Conservation (phyloP, 2,113 vertebrate species). For the Eulemur rufifrons region DNA sequence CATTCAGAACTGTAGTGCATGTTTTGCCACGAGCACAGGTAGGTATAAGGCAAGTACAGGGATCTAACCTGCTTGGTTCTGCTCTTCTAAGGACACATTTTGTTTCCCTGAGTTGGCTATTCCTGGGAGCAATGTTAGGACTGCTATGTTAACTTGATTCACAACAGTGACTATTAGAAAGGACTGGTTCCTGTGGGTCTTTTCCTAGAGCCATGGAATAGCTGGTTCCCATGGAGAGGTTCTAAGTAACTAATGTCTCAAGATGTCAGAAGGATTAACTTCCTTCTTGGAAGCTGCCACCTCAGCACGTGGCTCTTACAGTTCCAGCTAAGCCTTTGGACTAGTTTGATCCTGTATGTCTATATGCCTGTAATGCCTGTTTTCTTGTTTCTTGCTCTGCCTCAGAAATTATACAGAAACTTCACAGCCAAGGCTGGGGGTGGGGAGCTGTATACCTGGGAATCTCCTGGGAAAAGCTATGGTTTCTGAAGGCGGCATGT, state of each 20-base stretch:
- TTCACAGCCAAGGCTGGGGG: background rate
- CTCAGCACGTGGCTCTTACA: background rate
- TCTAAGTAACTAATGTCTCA: conserved; percentile 41
- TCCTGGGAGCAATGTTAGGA: background rate
- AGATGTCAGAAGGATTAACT: conserved; percentile 44
- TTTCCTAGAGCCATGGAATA: conserved; percentile 28
- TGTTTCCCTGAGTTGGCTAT: conserved; percentile 15
- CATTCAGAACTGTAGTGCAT: background rate
- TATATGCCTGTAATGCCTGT: conserved; percentile 19
- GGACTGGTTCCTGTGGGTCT: conserved; percentile 12
- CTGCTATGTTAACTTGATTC: background rate
- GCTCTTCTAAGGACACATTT: conserved; percentile 9
- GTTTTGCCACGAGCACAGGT: background rate
- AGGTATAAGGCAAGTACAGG: background rate
- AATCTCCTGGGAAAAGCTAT: conserved; percentile 21
- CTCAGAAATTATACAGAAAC: background rate
- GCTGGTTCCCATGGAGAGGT: background rate
- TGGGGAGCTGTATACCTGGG: background rate
- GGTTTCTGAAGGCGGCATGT: background rate
- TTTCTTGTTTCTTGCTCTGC: background rate
- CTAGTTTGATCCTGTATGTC: conserved; percentile 25
- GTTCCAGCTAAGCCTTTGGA: conserved; percentile 8
- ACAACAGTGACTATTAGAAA: background rate
- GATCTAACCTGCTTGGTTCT: background rate
- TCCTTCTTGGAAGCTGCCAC: conserved; percentile 46